These are phyloP conservation scores for Osmerus mordax DNA, from an alignment of 2,113 vertebrate species.

Conservation along the genomic window DNA sequence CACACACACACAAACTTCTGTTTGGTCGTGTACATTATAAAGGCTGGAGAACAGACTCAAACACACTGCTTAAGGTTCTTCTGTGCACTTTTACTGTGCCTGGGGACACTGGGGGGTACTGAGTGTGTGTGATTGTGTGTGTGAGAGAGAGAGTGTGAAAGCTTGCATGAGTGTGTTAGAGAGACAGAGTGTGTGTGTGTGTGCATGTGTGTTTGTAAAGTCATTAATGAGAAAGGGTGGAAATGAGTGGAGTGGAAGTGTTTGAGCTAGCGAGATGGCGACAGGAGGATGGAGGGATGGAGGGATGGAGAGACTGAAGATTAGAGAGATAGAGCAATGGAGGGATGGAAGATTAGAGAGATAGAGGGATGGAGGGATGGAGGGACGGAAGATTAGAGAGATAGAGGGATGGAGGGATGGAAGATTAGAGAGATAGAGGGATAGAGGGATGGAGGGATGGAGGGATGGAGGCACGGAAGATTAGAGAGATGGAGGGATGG, in stretches of 20 bases:
- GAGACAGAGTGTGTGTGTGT: constrained; percentile 18
- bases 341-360: not conserved
- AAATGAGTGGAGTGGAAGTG: not conserved
- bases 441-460: no score
- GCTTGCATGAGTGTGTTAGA: not conserved
- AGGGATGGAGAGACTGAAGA: not conserved
- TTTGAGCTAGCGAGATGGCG: not conserved
- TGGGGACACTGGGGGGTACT: not conserved
- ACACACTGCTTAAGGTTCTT: not conserved
- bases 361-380: no score
- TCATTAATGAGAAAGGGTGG: not conserved
- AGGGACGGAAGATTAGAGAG: no score
- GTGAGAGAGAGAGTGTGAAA: not conserved
- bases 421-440: no score
- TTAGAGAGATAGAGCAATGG: not conserved
- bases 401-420: no score
- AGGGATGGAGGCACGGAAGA: no score
- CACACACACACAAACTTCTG: not conserved
- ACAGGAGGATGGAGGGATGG: constrained; percentile 1
- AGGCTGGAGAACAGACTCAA: not conserved
- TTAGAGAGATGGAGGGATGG: no score
- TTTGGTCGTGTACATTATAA: not conserved
- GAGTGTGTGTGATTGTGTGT: not conserved
- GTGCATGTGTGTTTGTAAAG: constrained; percentile 10
- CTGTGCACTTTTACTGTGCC: not conserved